Evolutionary conservation across 2,888 invertebrate genomes (phyloP), one percentile per base, ranked within the genome.

Genomic region (Polia nebulosa): DNA sequence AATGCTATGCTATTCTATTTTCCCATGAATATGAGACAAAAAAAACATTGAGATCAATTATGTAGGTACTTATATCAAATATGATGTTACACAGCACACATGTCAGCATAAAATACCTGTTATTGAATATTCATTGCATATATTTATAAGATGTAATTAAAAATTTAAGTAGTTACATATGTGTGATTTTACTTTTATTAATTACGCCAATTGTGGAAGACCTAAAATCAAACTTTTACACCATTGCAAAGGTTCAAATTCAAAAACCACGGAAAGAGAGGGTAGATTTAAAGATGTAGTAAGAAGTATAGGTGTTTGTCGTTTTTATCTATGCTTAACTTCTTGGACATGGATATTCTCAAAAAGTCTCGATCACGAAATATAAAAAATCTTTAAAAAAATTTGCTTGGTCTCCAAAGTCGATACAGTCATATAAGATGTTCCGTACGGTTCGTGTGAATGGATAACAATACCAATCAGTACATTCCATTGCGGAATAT

Each of bases 401-500:
- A 17, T 65, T 74, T 53, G 36, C 36, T 53, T 44, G 66, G 39
- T 39, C n/a, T 15, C 3, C 25, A 74, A 66, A 29, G 25, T 53
- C 22, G 44, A 45, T 20, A 32, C 44, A 36, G 34, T 44, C 51
- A 20, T 20, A 36, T 5, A 11, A 15, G 32, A 27, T 45, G 20
- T 15, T 65, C 65, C 44, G 36, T 27, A 73, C 13, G 20, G 17
- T 64, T 73, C 25, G 41, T 36, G 25, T 64, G 25, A 44, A 39
- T 41, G 34, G 27, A 56, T 39, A 39, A 27, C 49, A 60, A 39
- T 44, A 51, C 55, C 44, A 64, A 72, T 65, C 44, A 57, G 57
- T 72, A 58, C 78, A 74, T 59, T 75, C 64, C 55, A 64, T 72
- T 64, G 41, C 44, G 64, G 39, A 78, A 64, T 59, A 44, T 49